Evolutionary conservation across 2,797 vertebrate genomes (phyloP), one percentile per base, ranked within the genome.

Genomic region (Bovichtus variegatus): DNA sequence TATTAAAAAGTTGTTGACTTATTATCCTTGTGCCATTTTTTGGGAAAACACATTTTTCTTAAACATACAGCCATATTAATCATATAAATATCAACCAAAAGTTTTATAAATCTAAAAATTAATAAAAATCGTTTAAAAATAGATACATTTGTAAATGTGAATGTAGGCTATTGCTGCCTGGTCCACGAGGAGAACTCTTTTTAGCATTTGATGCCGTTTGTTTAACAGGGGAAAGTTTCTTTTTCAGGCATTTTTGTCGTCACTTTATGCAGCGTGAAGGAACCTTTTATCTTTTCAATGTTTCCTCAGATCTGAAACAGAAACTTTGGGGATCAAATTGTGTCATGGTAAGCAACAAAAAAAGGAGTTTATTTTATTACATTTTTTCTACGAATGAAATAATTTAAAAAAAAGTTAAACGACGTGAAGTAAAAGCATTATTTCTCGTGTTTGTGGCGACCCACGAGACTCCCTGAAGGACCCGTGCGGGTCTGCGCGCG

Each of bases 241-340:
- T 57, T 65, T 40, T 70, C 65, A 78, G 65, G 34, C 65, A 46
- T 61, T 0, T 19, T n/a, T 67, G n/a, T 3, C 10, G 60, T 25
- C 49, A 38, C 54, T 46, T 44, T 0, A 44, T 44, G 21, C 9
- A 58, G 6, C 5, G 2, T 2, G 15, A 10, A 9, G 47, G 15
- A 25, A 15, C 27, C 9, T 8, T 11, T 29, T 40, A 13, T 23
- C 8, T 46, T 21, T 61, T 51, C 3, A 23, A 12, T 9, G 23
- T 4, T 15, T 53, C 11, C 9, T 43, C 47, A 66, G 0, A 18
- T 58, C 25, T n/a, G 12, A 5, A 21, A 23, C 6, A 31, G 31
- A 9, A 11, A 10, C n/a, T 27, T 6, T 31, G 9, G 2, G 29
- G 6, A 34, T 19, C 11, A 46, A 7, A 63, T 21, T 12, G 9